A percentile compares a stretch with the other conserved stretches of the same genome.
phyloP scores from a whole-genome alignment of 35 echinoderm and acorn worm genomes.

The Acanthaster planci region DNA sequence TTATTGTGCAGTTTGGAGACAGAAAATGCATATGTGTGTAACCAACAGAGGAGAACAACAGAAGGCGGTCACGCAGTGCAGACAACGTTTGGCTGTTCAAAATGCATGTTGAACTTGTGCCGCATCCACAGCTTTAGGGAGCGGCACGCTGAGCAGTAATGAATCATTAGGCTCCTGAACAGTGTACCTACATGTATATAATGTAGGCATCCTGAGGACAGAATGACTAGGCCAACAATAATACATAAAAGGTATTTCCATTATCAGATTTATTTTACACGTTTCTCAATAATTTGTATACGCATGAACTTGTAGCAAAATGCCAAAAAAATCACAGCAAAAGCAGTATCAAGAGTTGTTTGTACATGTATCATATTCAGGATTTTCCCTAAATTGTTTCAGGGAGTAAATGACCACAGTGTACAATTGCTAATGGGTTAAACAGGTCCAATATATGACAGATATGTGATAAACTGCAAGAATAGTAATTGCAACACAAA shows the following conservation, averaged over 20 bases:
- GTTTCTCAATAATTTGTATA: constrained; percentile 8
- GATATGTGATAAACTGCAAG: too few species aligned
- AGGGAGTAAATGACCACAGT: too few species aligned
- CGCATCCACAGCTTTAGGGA: neutral
- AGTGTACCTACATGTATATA: neutral
- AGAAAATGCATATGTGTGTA: constrained; percentile 32
- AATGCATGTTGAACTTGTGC: constrained; percentile 19
- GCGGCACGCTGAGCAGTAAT: constrained; percentile 16
- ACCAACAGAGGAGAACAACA: neutral
- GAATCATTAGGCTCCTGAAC: neutral
- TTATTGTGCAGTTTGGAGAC: constrained; percentile 27
- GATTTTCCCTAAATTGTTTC: too few species aligned
- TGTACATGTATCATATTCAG: too few species aligned
- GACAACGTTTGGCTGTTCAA: constrained; percentile 31
- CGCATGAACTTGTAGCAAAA: neutral
- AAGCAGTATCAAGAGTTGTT: too few species aligned
- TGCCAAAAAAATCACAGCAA: too few species aligned
- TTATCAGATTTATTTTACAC: too few species aligned
- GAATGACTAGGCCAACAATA: neutral
- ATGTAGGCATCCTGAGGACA: neutral
- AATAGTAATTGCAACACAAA: too few species aligned
- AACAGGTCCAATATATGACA: too few species aligned
- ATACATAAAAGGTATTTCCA: neutral
- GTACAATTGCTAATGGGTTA: too few species aligned
- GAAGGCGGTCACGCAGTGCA: neutral